These are phyloP conservation scores for Ia io DNA, from an alignment of 2,113 vertebrate species.

Conservation along the genomic window DNA sequence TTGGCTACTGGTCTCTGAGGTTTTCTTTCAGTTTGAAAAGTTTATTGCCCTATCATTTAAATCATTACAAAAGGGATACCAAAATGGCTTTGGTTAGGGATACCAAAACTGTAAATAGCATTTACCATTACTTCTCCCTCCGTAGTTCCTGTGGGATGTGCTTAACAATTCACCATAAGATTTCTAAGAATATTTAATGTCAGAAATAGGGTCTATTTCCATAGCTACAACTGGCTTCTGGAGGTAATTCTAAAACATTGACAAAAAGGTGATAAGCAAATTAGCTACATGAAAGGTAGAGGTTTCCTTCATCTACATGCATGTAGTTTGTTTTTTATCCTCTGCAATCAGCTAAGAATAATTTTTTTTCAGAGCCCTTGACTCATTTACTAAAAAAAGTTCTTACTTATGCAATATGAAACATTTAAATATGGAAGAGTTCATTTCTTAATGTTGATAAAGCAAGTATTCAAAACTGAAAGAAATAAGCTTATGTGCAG, in stretches of 20 bases:
- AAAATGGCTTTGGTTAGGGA: not conserved
- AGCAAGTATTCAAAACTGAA: not conserved
- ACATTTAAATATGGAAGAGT: not conserved
- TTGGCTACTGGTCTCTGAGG: not conserved
- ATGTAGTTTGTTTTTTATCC: not conserved
- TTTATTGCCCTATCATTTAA: conserved; percentile 5
- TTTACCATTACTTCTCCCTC: not conserved
- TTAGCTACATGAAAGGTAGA: not conserved
- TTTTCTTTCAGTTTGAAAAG: conserved; percentile 29
- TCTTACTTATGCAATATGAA: not conserved
- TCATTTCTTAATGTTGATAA: not conserved
- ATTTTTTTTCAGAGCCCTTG: not conserved
- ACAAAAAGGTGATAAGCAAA: not conserved
- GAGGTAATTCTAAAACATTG: not conserved
- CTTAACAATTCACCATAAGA: conserved; percentile 26
- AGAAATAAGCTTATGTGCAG: not conserved
- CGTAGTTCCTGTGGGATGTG: not conserved
- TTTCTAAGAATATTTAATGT: conserved; percentile 26
- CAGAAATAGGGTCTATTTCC: not conserved
- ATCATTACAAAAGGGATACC: conserved; percentile 22
- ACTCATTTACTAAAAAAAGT: conserved; percentile 13
- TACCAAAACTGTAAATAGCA: no score
- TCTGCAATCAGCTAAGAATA: not conserved
- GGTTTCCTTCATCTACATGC: not conserved
- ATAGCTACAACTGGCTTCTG: not conserved